A percentile compares a stretch with the other conserved stretches of the same genome.
Evolutionary conservation across 2,113 vertebrate genomes (phyloP).

Genomic region (Typhlomys cinereus): DNA sequence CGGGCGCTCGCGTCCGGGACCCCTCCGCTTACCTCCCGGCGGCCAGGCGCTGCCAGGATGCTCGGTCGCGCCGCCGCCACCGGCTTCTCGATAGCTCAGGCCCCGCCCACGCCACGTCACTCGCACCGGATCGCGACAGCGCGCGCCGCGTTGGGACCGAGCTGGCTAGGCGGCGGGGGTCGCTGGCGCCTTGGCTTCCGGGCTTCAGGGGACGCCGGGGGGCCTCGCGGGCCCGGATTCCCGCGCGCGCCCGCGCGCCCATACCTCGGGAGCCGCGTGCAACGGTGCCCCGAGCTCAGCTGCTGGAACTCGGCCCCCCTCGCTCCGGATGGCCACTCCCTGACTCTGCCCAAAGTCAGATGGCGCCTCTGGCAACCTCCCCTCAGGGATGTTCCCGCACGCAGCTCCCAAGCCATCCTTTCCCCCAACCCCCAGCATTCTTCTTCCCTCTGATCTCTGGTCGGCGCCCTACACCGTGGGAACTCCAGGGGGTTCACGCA

Average conservation of each 20-base stretch:
- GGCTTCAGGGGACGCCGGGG: not conserved
- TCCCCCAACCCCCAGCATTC: not conserved
- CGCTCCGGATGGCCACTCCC: not conserved
- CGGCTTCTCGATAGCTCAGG: no score
- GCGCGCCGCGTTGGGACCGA: conserved; percentile 29
- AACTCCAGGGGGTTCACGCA: not conserved
- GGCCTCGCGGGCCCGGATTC: no score
- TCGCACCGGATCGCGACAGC: conserved; percentile 53
- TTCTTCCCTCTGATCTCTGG: not conserved
- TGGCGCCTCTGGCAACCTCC: not conserved
- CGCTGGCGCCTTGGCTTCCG: not conserved
- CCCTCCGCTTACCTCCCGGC: conserved; percentile 45
- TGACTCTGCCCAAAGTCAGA: not conserved
- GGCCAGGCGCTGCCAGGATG: conserved; percentile 1
- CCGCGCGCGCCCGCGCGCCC: no score
- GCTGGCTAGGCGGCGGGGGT: not conserved
- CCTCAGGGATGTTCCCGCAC: not conserved
- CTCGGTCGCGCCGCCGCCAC: conserved; percentile 54
- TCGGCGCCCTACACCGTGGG: not conserved
- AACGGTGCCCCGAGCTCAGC: not conserved
- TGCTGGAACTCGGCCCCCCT: not conserved
- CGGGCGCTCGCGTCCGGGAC: not conserved
- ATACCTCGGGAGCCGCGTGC: not conserved
- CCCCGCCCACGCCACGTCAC: conserved; percentile 66
- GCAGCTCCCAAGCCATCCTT: not conserved